Percentiles rank a stretch among this genome's conserved stretches.
Conservation (phyloP, 2,797 vertebrate genomes). For the Sphenodon punctatus region DNA sequence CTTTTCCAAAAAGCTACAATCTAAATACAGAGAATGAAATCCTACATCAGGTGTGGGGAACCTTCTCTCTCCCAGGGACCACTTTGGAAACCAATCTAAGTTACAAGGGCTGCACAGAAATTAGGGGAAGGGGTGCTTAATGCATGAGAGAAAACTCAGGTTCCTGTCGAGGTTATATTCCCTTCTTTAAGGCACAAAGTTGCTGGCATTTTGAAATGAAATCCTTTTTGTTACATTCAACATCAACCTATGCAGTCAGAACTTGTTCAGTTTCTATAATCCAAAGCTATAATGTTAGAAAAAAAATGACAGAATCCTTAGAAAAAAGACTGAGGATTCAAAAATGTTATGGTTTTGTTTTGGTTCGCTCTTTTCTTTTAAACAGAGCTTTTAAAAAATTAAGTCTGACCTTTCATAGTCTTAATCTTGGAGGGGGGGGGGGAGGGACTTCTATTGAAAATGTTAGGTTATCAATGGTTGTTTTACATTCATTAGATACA, state of each 20-base stretch:
- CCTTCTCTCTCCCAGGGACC: too few species aligned
- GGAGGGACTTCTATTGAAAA: not conserved
- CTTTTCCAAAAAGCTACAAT: not conserved
- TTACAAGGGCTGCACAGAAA: too few species aligned
- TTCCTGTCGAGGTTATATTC: not conserved
- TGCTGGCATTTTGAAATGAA: not conserved
- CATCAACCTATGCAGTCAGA: not conserved
- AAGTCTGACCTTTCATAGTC: slow-evolving; percentile 12
- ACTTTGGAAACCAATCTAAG: too few species aligned
- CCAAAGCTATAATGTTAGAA: not conserved
- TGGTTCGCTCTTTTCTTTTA: too few species aligned
- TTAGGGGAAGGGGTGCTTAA: too few species aligned
- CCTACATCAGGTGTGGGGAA: too few species aligned
- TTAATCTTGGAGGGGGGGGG: too few species aligned
- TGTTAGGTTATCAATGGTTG: slow-evolving; percentile 30
- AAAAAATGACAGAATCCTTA: not conserved
- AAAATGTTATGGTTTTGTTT: too few species aligned
- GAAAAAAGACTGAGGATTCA: not conserved
- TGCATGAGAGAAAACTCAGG: too few species aligned
- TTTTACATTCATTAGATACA: slow-evolving; percentile 53
- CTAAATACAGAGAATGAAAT: not conserved
- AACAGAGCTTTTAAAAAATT: slow-evolving; percentile 4
- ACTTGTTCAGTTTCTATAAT: not conserved
- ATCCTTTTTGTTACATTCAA: not conserved
- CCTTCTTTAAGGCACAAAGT: not conserved